Conservation (phyloP, 2,888 invertebrate species). For the Prenolepis imparis region DNA sequence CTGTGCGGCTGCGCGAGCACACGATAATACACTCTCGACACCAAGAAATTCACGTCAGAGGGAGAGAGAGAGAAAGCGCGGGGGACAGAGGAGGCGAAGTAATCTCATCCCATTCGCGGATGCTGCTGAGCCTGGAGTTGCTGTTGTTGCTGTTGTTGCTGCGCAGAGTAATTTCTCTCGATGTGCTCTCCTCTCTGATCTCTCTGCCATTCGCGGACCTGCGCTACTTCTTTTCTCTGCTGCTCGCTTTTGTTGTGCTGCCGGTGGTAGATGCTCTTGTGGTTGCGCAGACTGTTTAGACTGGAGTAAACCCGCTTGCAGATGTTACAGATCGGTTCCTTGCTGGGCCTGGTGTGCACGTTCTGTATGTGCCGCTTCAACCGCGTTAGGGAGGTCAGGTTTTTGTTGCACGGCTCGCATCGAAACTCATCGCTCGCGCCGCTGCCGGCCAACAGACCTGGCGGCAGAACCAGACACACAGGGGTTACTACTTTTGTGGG, state of each 20-base stretch:
- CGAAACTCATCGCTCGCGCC: constrained; percentile 94
- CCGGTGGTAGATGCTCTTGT: constrained; percentile 97
- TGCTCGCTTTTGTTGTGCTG: constrained; percentile 88
- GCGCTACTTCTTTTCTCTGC: constrained; percentile 90
- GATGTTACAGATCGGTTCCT: constrained; percentile 96
- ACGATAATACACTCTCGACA: constrained; percentile 12
- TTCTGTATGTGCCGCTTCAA: constrained; percentile 97
- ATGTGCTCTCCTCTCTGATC: constrained; percentile 77
- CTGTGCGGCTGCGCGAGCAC: background rate
- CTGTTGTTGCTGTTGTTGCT: constrained; percentile 65
- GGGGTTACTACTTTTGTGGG: constrained; percentile 82
- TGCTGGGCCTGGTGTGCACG: constrained; percentile 95
- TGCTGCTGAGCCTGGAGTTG: constrained; percentile 68
- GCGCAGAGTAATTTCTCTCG: constrained; percentile 71
- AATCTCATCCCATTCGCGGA: constrained; percentile 78
- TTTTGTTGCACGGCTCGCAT: constrained; percentile 97
- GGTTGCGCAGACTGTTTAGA: constrained; percentile 95
- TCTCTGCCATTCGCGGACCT: constrained; percentile 76
- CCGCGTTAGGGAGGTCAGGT: constrained; percentile 94
- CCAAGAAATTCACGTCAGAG: constrained; percentile 22
- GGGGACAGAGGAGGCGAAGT: background rate
- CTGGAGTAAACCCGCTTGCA: constrained; percentile 97
- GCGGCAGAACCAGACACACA: constrained; percentile 87
- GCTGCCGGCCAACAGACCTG: constrained; percentile 88
- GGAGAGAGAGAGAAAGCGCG: constrained; percentile 25